Conservation (phyloP, 2,797 vertebrate genomes). For the Euphonia xanthogaster region DNA sequence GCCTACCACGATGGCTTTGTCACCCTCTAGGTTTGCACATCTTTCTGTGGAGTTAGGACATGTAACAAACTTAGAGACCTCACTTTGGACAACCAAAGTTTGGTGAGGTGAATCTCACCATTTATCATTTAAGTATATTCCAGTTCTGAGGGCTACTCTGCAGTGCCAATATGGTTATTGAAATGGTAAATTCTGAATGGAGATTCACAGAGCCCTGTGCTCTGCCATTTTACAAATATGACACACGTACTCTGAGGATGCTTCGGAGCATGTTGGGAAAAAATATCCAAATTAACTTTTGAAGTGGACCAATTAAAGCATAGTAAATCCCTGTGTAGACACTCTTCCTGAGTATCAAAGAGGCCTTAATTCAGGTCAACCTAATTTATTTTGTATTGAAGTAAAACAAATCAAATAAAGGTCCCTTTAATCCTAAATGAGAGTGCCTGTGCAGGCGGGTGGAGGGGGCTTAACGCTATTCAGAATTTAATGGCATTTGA, state of each 20-base stretch:
- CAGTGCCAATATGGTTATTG: not conserved
- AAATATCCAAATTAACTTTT: slow-evolving; percentile 36
- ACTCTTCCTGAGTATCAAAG: slow-evolving; percentile 5
- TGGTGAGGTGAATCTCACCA: not conserved
- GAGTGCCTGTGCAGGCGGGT: slow-evolving; percentile 33
- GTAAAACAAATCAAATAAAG: slow-evolving; percentile 62
- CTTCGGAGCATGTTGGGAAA: not conserved
- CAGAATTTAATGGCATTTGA: slow-evolving; percentile 55
- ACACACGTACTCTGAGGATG: not conserved
- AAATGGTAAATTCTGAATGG: not conserved
- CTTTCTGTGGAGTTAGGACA: not conserved
- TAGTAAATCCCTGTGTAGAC: slow-evolving; percentile 28
- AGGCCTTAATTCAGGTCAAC: slow-evolving; percentile 54
- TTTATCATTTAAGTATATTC: not conserved
- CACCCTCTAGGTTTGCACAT: not conserved
- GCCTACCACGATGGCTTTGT: not conserved
- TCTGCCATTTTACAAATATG: not conserved
- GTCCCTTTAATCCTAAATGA: slow-evolving; percentile 63
- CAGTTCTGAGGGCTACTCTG: not conserved
- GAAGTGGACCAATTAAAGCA: slow-evolving; percentile 36
- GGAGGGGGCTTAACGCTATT: slow-evolving; percentile 44
- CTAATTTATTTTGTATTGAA: slow-evolving; percentile 54
- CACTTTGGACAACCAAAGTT: not conserved
- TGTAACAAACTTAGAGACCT: not conserved
- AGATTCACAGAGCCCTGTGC: not conserved